Conservation (phyloP, 1,140 invertebrate species). For the Lordiphosa mommai region DNA sequence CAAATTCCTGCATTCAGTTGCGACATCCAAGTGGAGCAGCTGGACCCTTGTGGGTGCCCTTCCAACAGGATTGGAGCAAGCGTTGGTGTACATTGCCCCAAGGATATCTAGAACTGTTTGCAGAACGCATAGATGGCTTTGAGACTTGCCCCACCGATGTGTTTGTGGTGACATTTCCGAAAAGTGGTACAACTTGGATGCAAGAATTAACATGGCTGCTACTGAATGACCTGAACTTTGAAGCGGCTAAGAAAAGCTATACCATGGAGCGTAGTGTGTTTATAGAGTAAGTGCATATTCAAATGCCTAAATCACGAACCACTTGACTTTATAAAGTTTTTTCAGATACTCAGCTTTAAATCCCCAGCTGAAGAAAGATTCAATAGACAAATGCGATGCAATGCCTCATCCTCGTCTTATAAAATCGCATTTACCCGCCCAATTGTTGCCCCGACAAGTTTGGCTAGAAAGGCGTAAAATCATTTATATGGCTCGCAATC, state of each 20-base stretch:
- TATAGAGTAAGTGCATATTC: constrained; percentile 72
- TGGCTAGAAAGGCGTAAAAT: constrained; percentile 14
- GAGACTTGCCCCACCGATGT: too few species aligned
- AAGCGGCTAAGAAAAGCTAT: too few species aligned
- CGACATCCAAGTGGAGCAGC: not conserved
- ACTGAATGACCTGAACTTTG: too few species aligned
- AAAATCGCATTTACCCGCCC: constrained; percentile 27
- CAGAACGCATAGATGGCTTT: too few species aligned
- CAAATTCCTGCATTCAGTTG: not conserved
- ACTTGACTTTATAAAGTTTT: not conserved
- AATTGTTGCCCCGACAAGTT: too few species aligned
- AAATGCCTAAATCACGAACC: too few species aligned
- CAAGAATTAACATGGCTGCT: too few species aligned
- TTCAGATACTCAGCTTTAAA: not conserved
- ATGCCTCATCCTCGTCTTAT: constrained; percentile 10
- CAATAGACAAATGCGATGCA: constrained; percentile 3
- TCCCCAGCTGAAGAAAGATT: not conserved
- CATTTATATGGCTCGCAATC: constrained; percentile 32
- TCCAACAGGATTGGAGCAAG: constrained; percentile 16
- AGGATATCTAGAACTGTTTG: too few species aligned
- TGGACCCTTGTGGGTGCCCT: constrained; percentile 8
- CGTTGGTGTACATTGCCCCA: too few species aligned
- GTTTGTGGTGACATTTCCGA: too few species aligned
- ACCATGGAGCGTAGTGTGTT: too few species aligned
- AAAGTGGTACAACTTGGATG: too few species aligned